A percentile compares a stretch with the other conserved stretches of the same genome.
These are phyloP conservation scores for Epicauta chinensis DNA, from an alignment of 1,140 invertebrate genomes.

Conservation along the genomic window DNA sequence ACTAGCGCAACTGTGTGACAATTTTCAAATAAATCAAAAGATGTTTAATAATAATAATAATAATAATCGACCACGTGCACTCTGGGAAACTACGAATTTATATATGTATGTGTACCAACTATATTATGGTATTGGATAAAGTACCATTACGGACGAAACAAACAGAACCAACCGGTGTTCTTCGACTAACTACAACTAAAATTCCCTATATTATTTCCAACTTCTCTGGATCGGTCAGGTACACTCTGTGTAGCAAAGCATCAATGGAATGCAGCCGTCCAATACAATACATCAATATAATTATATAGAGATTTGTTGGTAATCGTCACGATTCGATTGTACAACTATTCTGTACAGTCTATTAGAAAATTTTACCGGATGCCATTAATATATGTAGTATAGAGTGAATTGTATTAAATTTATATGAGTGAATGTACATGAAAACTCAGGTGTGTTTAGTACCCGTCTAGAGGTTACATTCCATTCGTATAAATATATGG, in stretches of 20 bases:
- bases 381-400: not conserved
- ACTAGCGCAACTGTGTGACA: too few relatives aligned
- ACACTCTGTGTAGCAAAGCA: conserved; percentile 40
- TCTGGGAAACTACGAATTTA: too few relatives aligned
- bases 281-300: conserved; percentile 7
- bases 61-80: too few relatives aligned
- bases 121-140: too few relatives aligned
- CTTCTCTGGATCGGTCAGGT: conserved; percentile 37
- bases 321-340: not conserved
- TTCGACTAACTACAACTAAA: conserved; percentile 28
- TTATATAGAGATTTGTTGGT: not conserved
- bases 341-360: conserved; percentile 29
- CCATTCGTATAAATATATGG: conserved; percentile 29
- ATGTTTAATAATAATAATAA: too few relatives aligned
- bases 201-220: conserved; percentile 32
- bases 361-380: conserved; percentile 19
- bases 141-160: too few relatives aligned
- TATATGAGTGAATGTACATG: conserved; percentile 28
- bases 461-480: conserved; percentile 40
- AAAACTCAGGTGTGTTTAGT: conserved; percentile 41
- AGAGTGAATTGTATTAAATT: not conserved
- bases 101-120: too few relatives aligned
- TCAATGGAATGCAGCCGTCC: conserved; percentile 38
- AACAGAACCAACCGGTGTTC: conserved; percentile 26
- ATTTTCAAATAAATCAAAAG: too few relatives aligned